Evolutionary conservation across 2,888 invertebrate species (phyloP).

Genomic region (Abrostola tripartita): DNA sequence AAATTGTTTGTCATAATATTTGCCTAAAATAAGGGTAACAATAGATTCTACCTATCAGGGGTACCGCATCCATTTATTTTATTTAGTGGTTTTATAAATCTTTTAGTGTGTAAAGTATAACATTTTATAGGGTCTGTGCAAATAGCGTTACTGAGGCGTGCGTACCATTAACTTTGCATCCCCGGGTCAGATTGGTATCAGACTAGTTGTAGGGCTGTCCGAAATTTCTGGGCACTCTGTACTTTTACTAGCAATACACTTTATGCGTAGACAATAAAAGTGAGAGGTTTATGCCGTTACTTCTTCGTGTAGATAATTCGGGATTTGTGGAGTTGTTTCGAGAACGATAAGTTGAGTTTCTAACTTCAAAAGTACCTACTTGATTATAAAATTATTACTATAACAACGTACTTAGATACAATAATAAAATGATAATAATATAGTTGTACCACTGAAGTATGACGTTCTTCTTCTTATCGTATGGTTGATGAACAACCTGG

Average conservation of each 20-base stretch:
- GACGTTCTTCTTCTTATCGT: too few species aligned
- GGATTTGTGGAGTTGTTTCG: too few species aligned
- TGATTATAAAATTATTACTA: too few species aligned
- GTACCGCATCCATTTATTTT: not conserved
- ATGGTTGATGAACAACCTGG: too few species aligned
- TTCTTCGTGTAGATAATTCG: too few species aligned
- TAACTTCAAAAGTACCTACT: too few species aligned
- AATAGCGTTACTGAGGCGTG: conserved; percentile 25
- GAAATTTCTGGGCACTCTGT: not conserved
- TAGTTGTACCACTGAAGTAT: too few species aligned
- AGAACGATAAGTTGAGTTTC: too few species aligned
- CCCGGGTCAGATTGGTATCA: conserved; percentile 72
- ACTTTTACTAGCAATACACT: conserved; percentile 10
- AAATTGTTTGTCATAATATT: not conserved
- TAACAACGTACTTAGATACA: too few species aligned
- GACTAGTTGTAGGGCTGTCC: conserved; percentile 35
- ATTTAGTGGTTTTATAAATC: conserved; percentile 7
- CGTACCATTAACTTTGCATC: conserved; percentile 65
- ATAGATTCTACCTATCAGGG: not conserved
- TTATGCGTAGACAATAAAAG: not conserved
- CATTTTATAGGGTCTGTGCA: conserved; percentile 22
- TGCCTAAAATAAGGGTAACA: conserved; percentile 4
- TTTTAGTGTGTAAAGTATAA: conserved; percentile 21
- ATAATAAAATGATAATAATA: too few species aligned
- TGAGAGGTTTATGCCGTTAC: too few species aligned